These are phyloP conservation scores for Cheilosia urbana DNA, from an alignment of 2,888 invertebrate genomes.

Conservation along the genomic window DNA sequence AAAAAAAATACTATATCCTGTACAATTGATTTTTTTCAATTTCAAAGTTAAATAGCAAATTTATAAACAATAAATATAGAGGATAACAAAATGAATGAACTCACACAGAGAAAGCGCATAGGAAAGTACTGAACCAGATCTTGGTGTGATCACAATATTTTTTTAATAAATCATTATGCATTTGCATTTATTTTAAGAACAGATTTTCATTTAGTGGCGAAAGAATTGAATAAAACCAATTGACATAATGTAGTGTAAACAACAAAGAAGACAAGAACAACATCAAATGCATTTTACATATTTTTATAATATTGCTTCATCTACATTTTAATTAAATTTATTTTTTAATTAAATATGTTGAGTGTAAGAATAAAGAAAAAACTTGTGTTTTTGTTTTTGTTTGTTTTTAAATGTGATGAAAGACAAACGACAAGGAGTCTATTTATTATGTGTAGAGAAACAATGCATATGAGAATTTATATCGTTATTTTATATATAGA, in stretches of 20 bases:
- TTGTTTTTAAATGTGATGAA: conserved; percentile 39
- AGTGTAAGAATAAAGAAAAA: too few relatives aligned
- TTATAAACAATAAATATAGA: conserved; percentile 5
- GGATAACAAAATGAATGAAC: conserved; percentile 21
- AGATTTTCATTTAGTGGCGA: conserved; percentile 20
- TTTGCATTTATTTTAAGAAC: conserved; percentile 28
- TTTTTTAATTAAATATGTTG: conserved; percentile 4
- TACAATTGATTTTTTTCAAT: too few relatives aligned
- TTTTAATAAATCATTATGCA: conserved; percentile 1
- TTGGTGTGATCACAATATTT: conserved; percentile 7
- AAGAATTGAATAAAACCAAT: conserved; percentile 40
- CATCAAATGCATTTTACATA: conserved; percentile 32
- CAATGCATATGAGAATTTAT: conserved; percentile 34
- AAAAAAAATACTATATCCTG: background rate
- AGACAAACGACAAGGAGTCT: conserved; percentile 10
- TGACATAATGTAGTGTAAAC: conserved; percentile 64
- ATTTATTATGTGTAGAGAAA: conserved; percentile 11
- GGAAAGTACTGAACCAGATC: conserved; percentile 30
- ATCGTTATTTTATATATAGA: conserved; percentile 12
- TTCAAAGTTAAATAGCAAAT: conserved; percentile 4
- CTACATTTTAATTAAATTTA: background rate
- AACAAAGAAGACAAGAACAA: conserved; percentile 56
- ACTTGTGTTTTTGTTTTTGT: background rate
- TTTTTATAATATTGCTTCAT: conserved; percentile 19
- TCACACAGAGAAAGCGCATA: conserved; percentile 69